These are phyloP conservation scores for Rhinella marina DNA, from an alignment of 2,797 vertebrate species.

Conservation along the genomic window DNA sequence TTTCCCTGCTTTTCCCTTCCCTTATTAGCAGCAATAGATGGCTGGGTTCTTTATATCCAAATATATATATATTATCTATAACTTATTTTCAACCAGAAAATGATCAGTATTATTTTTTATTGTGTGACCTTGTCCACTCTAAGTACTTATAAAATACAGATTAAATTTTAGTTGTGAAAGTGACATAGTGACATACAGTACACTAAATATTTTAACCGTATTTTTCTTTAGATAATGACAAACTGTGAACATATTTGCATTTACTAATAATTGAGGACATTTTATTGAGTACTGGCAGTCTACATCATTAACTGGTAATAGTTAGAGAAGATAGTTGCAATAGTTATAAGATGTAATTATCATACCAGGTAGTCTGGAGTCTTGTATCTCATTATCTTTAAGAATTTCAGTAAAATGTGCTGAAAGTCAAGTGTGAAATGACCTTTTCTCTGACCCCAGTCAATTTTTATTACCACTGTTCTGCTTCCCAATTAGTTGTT, in stretches of 20 bases:
- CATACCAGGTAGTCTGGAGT: slow-evolving; percentile 23
- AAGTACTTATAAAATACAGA: neutral
- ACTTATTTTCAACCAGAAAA: too few species aligned
- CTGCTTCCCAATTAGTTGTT: slow-evolving; percentile 35
- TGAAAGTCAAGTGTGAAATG: slow-evolving; percentile 2
- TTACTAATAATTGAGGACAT: neutral
- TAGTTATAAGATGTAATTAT: slow-evolving; percentile 29
- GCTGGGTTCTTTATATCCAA: too few species aligned
- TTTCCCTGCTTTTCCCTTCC: too few species aligned
- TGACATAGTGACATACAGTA: neutral
- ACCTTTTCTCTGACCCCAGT: slow-evolving; percentile 29
- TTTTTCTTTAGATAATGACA: neutral
- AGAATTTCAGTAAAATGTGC: slow-evolving; percentile 12
- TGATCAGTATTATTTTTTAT: too few species aligned
- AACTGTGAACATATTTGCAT: neutral
- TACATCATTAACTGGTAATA: neutral
- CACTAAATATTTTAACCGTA: neutral
- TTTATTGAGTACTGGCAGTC: neutral
- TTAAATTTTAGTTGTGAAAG: neutral
- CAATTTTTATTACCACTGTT: slow-evolving; percentile 32
- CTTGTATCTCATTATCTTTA: slow-evolving; percentile 19
- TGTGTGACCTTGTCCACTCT: neutral
- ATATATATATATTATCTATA: too few species aligned
- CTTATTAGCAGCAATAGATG: too few species aligned
- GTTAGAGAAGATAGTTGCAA: neutral